phyloP scores from a whole-genome alignment of 2,888 invertebrate species.

The Gastracanthus pulcherrimus region DNA sequence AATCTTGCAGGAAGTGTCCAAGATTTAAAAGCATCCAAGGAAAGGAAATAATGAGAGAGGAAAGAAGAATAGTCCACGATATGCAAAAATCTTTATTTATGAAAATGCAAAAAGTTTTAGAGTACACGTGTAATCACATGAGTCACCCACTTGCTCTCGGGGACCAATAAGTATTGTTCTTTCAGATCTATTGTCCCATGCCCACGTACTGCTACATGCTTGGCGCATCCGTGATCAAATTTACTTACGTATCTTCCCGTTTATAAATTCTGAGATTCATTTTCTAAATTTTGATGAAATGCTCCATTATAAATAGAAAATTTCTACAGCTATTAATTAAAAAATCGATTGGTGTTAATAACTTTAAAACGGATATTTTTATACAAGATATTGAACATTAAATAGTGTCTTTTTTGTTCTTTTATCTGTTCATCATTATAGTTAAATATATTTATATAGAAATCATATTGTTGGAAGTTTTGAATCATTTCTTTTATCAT shows the following conservation, averaged over 20 bases:
- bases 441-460: too few species aligned
- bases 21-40: background rate
- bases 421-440: too few species aligned
- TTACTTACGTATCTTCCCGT: constrained; percentile 39
- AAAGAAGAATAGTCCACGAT: background rate
- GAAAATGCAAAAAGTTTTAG: constrained; percentile 32
- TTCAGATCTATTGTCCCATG: constrained; percentile 69
- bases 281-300: too few species aligned
- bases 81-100: constrained; percentile 34
- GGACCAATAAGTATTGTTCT: constrained; percentile 72
- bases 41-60: background rate
- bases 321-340: too few species aligned
- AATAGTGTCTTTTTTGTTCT: too few species aligned
- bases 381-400: too few species aligned
- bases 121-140: constrained; percentile 46
- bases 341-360: too few species aligned
- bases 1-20: background rate
- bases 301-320: constrained; percentile 14
- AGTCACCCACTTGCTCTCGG: constrained; percentile 67
- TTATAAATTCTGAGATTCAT: constrained; percentile 21
- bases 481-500: too few species aligned
- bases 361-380: too few species aligned
- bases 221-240: constrained; percentile 32
- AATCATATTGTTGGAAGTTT: too few species aligned
- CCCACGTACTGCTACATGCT: constrained; percentile 65